Conservation (phyloP, 2,888 invertebrate genomes). For the Trachelus tabidus region DNA sequence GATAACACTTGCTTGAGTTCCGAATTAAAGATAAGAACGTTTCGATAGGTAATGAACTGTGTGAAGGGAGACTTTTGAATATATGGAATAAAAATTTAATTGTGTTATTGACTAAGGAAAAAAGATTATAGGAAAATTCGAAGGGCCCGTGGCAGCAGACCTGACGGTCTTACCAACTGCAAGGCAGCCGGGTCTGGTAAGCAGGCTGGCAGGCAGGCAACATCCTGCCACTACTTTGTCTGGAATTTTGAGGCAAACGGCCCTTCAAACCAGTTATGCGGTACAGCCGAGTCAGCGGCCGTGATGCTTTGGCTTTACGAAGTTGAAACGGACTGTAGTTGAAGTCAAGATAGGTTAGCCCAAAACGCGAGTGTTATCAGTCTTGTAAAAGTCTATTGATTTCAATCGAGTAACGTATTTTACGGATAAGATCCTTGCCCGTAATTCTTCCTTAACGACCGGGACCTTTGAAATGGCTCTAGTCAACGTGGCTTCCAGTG, state of each 20-base stretch:
- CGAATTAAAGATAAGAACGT: not conserved
- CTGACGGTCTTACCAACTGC: conserved; percentile 12
- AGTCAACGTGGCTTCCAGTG: not conserved
- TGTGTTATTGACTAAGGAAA: not conserved
- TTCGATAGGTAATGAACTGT: not conserved
- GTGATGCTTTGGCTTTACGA: not conserved
- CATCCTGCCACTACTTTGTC: conserved; percentile 50
- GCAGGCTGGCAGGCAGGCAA: conserved; percentile 28
- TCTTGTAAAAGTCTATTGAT: not conserved
- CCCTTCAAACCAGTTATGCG: conserved; percentile 40
- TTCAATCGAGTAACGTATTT: not conserved
- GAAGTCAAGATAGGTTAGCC: not conserved
- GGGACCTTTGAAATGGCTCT: not conserved
- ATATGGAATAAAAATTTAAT: not conserved
- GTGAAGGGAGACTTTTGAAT: not conserved
- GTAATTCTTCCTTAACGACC: not conserved
- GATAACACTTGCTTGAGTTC: not conserved
- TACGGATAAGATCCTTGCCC: not conserved
- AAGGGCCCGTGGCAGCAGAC: conserved; percentile 28
- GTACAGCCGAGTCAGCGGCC: conserved; percentile 7
- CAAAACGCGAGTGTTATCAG: not conserved
- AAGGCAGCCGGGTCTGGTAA: not conserved
- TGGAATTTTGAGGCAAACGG: conserved; percentile 49
- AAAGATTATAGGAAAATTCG: not conserved
- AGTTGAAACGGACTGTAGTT: not conserved